Base-by-base conservation (phyloP, 2,113 vertebrate species). In the Camelus dromedarius region DNA sequence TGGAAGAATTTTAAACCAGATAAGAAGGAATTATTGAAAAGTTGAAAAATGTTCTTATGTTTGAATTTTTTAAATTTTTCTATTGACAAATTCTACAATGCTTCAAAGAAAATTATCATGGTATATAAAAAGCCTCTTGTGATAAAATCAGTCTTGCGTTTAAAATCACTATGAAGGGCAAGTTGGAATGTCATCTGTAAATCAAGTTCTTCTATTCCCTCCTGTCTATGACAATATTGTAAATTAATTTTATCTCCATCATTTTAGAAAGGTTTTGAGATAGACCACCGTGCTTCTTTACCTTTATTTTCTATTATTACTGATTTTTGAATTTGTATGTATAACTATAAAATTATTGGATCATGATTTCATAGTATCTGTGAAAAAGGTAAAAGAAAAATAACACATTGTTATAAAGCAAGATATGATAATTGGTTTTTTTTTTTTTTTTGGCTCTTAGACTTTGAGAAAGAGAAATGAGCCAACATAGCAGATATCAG, bases 51-150 rank as follows among this genome's bases (percentile, higher is more conserved):
- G 2, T 32, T 32, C 38, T 64, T 22, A 1, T 52, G 16, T 20
- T n/a, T 76, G 22, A 52, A 35, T 58, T 67, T 70, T 69, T 28
- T n/a, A 3, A 35, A 89, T 38, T 48, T 62, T 92, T 66, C 56
- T 35, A 54, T 81, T 72, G 85, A 54, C 8, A 95, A 19, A 38
- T 93, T 95, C 92, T 83, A 58, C 66, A 32, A 89, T 30, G 8
- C 81, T 93, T 72, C 6, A 73, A 54, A 97, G 69, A 89, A 95
- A 64, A 20, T 32, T 16, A 56, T 58, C 19, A 19, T 72, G 26
- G 16, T 30, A 26, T n/a, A 50, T 94, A 7, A 28, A 64, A 85
- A 69, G 85, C 70, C 15, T 79, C 2, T 90, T 89, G 32, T 28
- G 42, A 85, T 76, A 1, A 82, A 85, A 38, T 90, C n/a, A 66